A percentile compares a stretch with the other conserved stretches of the same genome.
phyloP scores from a whole-genome alignment of 2,797 vertebrate species.

The Heterohyrax brucei region DNA sequence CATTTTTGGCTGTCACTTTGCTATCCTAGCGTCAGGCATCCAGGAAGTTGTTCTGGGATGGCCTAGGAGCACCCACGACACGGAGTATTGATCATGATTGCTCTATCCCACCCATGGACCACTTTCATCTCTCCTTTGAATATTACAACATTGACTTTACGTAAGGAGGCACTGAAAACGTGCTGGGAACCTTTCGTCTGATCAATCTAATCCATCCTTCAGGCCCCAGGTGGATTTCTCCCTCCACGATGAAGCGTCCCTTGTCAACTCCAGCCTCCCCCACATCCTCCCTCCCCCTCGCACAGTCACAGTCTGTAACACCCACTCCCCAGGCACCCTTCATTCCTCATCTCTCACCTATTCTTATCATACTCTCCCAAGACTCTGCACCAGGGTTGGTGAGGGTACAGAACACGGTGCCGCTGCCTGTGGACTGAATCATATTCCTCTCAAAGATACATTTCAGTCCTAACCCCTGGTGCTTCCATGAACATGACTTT shows the following conservation, averaged over 20 bases:
- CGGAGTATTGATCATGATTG: background rate
- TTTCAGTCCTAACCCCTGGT: background rate
- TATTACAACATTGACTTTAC: background rate
- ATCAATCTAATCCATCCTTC: background rate
- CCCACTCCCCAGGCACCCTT: background rate
- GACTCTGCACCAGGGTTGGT: background rate
- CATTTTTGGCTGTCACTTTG: background rate
- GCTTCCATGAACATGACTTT: background rate
- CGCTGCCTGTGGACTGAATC: background rate
- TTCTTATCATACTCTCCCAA: too few species aligned
- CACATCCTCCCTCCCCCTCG: background rate
- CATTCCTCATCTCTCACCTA: rapidly evolving
- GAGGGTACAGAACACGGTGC: rapidly evolving
- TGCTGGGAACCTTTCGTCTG: background rate
- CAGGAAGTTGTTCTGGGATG: background rate
- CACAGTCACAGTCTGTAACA: background rate
- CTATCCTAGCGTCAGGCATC: background rate
- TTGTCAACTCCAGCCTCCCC: rapidly evolving
- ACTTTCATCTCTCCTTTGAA: background rate
- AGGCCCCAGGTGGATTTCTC: background rate
- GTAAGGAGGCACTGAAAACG: background rate
- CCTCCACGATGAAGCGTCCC: background rate
- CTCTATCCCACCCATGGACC: too few species aligned
- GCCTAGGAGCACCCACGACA: background rate
- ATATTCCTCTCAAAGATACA: too few species aligned